These are phyloP conservation scores for Dynastes grantii DNA, from an alignment of 2,888 invertebrate species.

Conservation along the genomic window DNA sequence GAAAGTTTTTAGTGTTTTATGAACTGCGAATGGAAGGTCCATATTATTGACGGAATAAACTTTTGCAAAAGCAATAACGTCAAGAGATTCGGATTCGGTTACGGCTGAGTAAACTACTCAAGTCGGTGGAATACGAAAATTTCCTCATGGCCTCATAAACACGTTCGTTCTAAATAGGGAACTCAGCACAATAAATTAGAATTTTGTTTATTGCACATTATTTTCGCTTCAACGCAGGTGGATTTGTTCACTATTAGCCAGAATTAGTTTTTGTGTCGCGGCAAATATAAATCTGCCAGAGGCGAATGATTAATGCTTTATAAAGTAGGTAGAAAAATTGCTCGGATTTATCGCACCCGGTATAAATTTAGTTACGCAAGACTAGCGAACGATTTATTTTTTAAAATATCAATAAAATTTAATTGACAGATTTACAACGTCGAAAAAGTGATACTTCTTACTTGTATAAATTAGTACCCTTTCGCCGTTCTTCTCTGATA, in stretches of 20 bases:
- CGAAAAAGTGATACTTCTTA: conserved; percentile 3
- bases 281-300: conserved; percentile 27
- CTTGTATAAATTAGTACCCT: not conserved
- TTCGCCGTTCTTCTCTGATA: too few species aligned
- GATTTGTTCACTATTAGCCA: conserved; percentile 38
- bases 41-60: too few species aligned
- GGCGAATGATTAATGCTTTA: conserved; percentile 30
- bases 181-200: conserved; percentile 28
- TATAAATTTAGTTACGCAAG: conserved; percentile 10
- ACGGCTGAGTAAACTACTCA: not conserved
- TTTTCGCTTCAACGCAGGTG: conserved; percentile 30
- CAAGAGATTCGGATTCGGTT: too few species aligned
- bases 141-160: not conserved
- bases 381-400: conserved; percentile 23
- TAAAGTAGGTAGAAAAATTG: conserved; percentile 40
- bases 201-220: conserved; percentile 16
- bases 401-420: conserved; percentile 31
- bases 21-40: too few species aligned
- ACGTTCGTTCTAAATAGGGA: conserved; percentile 4
- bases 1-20: too few species aligned
- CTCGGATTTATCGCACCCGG: conserved; percentile 13
- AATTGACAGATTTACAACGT: conserved; percentile 5
- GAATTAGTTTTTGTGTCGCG: conserved; percentile 36
- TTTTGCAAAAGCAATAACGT: too few species aligned
- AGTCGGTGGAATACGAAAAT: conserved; percentile 2